Conservation (phyloP, 1,140 invertebrate genomes). For the Habropoda laboriosa region DNA sequence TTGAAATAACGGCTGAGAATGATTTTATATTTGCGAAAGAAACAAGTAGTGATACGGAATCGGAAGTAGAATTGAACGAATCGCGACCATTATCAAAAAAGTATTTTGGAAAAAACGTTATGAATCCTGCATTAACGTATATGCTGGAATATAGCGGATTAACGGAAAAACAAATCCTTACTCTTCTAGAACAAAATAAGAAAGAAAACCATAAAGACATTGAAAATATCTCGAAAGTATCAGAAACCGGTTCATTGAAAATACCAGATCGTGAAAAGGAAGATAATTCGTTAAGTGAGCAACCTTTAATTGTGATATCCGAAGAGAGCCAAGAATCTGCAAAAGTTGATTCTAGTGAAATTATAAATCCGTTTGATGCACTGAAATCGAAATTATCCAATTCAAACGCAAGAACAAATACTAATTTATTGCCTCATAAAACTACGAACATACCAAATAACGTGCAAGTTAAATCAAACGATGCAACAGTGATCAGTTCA, state of each 20-base stretch:
- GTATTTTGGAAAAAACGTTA: conserved; percentile 61
- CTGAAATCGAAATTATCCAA: not conserved
- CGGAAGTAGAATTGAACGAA: conserved; percentile 68
- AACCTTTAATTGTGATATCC: not conserved
- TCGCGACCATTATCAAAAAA: conserved; percentile 59
- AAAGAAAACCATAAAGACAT: conserved; percentile 48
- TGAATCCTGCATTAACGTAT: conserved; percentile 83
- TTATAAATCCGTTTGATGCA: not conserved
- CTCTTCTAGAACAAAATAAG: conserved; percentile 83
- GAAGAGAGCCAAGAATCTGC: not conserved
- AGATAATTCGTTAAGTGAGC: not conserved
- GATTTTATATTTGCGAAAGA: conserved; percentile 53
- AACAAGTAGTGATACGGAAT: conserved; percentile 71
- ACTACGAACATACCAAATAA: conserved; percentile 1
- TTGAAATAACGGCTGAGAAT: conserved; percentile 49
- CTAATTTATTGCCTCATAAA: conserved; percentile 21
- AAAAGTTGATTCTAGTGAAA: not conserved
- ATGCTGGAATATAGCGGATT: conserved; percentile 89
- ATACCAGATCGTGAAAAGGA: not conserved
- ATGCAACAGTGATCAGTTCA: not conserved
- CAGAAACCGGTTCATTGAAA: not conserved
- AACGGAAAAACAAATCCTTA: conserved; percentile 85
- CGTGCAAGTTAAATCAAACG: conserved; percentile 20
- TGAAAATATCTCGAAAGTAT: not conserved
- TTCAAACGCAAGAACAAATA: not conserved